Percentiles rank a stretch among this genome's conserved stretches.
Evolutionary conservation across 1,140 invertebrate genomes (phyloP).

Genomic region (Cardiocondyla obscurior): DNA sequence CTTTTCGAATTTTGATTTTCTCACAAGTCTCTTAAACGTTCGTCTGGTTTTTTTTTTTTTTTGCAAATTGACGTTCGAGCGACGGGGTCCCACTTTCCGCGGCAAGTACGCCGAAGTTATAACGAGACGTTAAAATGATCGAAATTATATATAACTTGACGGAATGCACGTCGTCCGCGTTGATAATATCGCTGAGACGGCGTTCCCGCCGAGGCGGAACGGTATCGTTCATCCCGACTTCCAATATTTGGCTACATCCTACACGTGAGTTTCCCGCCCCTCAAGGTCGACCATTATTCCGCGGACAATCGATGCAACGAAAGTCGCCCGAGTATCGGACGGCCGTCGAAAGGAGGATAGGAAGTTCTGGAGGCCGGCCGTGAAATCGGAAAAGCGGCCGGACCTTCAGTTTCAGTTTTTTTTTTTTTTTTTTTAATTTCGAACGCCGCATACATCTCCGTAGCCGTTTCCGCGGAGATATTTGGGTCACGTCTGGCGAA

Average conservation of each 20-base stretch:
- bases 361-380: neutral
- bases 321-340: neutral
- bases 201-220: neutral
- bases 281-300: conserved; percentile 55
- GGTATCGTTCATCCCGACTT: neutral
- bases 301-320: conserved; percentile 48
- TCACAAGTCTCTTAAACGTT: conserved; percentile 1
- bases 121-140: conserved; percentile 32
- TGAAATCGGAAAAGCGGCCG: conserved; percentile 22
- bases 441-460: neutral
- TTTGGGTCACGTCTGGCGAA: neutral
- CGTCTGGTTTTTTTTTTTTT: no score
- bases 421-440: no score
- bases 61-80: neutral
- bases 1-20: no score
- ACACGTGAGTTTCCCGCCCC: neutral
- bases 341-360: neutral
- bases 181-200: neutral
- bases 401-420: conserved; percentile 19
- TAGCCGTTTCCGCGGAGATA: neutral
- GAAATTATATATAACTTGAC: neutral
- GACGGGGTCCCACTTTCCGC: neutral
- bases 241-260: neutral
- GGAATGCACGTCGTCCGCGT: neutral
- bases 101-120: neutral